These are phyloP conservation scores for Tiliqua scincoides DNA, from an alignment of 2,113 vertebrate species.

Conservation along the genomic window DNA sequence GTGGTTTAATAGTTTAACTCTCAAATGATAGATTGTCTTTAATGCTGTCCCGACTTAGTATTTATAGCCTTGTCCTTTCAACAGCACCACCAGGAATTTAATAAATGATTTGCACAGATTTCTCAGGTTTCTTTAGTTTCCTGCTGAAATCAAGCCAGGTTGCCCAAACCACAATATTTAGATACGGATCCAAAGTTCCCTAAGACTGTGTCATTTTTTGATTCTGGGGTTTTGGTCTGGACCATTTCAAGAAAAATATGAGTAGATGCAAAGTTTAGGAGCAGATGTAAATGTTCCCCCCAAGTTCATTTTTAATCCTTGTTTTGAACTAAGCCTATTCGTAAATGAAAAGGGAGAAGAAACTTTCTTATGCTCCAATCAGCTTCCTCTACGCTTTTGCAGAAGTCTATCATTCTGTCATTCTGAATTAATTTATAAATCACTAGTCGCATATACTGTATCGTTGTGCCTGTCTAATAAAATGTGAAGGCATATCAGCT, in stretches of 20 bases:
- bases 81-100: neutral
- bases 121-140: constrained; percentile 25
- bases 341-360: constrained; percentile 11
- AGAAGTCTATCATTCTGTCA: constrained; percentile 1
- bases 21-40: constrained; percentile 1
- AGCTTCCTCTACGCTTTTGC: constrained; percentile 27
- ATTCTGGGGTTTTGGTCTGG: constrained; percentile 18
- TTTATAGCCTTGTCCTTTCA: neutral
- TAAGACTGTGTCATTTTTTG: neutral
- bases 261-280: neutral
- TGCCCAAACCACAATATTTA: neutral
- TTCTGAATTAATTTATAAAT: constrained; percentile 6
- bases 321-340: constrained; percentile 25
- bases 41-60: constrained; percentile 1
- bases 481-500: constrained; percentile 8
- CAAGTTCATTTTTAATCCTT: neutral
- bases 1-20: constrained; percentile 17
- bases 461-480: constrained; percentile 31
- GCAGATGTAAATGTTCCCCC: neutral
- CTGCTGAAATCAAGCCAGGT: neutral
- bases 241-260: neutral
- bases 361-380: neutral
- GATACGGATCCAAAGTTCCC: constrained; percentile 6
- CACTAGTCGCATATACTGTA: constrained; percentile 17
- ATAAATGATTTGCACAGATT: neutral